Base-by-base conservation (phyloP, 2,113 vertebrate genomes). In the Daphoenositta chrysoptera region DNA sequence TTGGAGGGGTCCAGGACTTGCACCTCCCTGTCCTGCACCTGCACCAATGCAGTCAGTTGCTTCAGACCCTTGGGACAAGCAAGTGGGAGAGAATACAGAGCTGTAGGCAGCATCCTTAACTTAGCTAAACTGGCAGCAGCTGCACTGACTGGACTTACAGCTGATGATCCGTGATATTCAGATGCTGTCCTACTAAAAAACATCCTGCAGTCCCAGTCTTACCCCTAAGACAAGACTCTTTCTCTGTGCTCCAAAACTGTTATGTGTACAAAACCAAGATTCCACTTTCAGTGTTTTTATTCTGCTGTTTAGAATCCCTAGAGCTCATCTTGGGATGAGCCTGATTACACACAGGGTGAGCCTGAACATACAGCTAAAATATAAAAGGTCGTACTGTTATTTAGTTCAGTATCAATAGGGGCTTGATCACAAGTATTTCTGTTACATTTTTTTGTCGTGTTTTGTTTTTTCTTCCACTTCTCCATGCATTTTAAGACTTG, bases 391-490 rank as follows among this genome's bases (percentile, higher is more conserved):
- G 1, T 39, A 45, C 23, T 64, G 23, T 71, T 60, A 76, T 39
- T 71, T 42, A 11, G 10, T 76, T 75, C 53, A 63, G 28, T 14
- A 6, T 24, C 71, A 79, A 15, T 22, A 42, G 40, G 8, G 23
- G 10, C 9, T 90, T 20, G 10, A 30, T 35, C 5, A 5, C n/a
- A 83, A 60, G 27, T n/a, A 77, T 42, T 77, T 66, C 63, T 64
- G 18, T 17, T 69, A 30, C 4, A 12, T 28, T 82, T 64, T 50
- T 47, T 53, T 51, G 45, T 5, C 1, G 7, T 9, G 15, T 5
- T 18, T 20, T 61, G 45, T 54, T 13, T 5, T 3, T 4, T 12
- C 6, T 5, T 1, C 12, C 9, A 3, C 4, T 48, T 37, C 14
- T 51, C n/a, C 9, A 18, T 26, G 5, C 10, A 27, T 13, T 37